phyloP scores from a whole-genome alignment of 2,113 vertebrate genomes.

The Ia io region DNA sequence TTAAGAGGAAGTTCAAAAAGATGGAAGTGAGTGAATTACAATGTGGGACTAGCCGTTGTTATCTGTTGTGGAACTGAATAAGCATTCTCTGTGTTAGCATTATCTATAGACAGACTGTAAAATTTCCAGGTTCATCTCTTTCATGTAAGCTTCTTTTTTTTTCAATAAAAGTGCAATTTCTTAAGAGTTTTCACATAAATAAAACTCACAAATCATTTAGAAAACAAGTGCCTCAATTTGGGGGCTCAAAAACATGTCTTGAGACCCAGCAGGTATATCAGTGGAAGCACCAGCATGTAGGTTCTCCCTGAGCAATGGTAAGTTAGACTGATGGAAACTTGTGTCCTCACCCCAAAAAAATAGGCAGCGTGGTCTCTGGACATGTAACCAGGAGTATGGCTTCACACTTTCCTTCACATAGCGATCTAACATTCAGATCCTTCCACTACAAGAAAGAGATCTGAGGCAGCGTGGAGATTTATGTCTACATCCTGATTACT shows the following conservation, averaged over 20 bases:
- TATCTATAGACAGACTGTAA: background rate
- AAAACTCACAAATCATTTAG: background rate
- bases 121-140: background rate
- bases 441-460: background rate
- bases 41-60: background rate
- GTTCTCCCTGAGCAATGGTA: background rate
- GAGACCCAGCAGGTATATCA: background rate
- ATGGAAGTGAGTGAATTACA: background rate
- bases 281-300: background rate
- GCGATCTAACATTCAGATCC: background rate
- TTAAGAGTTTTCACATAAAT: background rate
- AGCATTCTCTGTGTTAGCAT: background rate
- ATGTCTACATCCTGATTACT: constrained; percentile 50
- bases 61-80: fast-evolving
- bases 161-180: background rate
- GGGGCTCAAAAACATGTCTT: background rate
- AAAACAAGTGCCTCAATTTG: background rate
- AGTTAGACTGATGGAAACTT: background rate
- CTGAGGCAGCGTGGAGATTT: background rate
- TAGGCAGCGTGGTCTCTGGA: background rate
- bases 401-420: background rate
- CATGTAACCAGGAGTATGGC: background rate
- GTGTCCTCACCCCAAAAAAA: background rate
- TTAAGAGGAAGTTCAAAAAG: background rate
- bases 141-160: background rate